Conservation (phyloP, 2,113 vertebrate genomes). For the Colistium nudipinnis region DNA sequence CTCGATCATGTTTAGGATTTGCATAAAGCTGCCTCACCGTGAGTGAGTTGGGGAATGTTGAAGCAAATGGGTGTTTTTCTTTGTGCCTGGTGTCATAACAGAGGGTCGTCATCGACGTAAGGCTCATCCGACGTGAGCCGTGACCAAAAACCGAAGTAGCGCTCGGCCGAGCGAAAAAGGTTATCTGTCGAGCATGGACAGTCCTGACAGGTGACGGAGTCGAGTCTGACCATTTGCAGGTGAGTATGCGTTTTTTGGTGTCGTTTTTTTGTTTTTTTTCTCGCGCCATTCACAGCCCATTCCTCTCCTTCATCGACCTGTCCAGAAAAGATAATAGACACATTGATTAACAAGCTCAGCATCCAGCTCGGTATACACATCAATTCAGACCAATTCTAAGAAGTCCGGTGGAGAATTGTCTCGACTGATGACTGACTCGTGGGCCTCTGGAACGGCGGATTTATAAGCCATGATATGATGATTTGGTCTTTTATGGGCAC, state of each 20-base stretch:
- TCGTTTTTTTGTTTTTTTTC: constrained; percentile 6
- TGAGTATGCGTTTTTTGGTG: constrained; percentile 25
- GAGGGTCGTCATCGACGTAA: neutral
- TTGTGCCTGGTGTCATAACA: neutral
- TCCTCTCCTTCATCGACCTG: constrained; percentile 68
- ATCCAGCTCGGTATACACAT: constrained; percentile 72
- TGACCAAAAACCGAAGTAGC: constrained; percentile 15
- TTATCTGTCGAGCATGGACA: constrained; percentile 34
- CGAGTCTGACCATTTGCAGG: constrained; percentile 11
- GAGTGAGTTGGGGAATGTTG: constrained; percentile 1
- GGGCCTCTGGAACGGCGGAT: constrained; percentile 2
- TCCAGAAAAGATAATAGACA: constrained; percentile 74
- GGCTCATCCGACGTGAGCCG: neutral
- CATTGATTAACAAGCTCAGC: constrained; percentile 76
- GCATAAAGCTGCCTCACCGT: constrained; percentile 3
- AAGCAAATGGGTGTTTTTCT: neutral
- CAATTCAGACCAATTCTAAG: constrained; percentile 64
- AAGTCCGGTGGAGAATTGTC: constrained; percentile 45
- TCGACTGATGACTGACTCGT: constrained; percentile 37
- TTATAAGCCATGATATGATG: constrained; percentile 1
- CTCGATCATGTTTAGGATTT: constrained; percentile 16
- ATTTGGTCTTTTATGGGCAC: neutral
- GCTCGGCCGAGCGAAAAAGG: constrained; percentile 20
- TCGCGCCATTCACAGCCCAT: constrained; percentile 56
- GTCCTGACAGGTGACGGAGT: constrained; percentile 47